Evolutionary conservation across 2,888 invertebrate species (phyloP).

Genomic region (Sepiola atlantica): DNA sequence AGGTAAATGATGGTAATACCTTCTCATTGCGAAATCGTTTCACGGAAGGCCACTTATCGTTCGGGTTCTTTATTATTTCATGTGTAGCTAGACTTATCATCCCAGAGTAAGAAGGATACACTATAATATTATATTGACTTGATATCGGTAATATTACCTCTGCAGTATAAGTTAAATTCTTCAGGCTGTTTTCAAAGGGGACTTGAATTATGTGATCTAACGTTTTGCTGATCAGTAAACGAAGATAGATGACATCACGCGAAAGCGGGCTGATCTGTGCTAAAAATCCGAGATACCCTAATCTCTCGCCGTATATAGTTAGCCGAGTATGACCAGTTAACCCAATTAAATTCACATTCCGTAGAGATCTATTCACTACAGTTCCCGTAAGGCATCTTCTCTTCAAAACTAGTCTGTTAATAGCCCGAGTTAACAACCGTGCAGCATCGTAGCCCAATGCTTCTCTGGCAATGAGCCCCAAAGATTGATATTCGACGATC

Average conservation of each 20-base stretch:
- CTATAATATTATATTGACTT: not conserved
- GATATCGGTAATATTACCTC: not conserved
- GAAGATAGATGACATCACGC: not conserved
- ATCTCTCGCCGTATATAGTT: slow-evolving; percentile 55
- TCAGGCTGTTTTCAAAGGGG: not conserved
- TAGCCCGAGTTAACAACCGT: not conserved
- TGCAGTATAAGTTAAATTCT: not conserved
- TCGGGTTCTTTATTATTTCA: not conserved
- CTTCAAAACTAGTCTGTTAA: not conserved
- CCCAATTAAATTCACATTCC: slow-evolving; percentile 53
- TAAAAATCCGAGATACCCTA: slow-evolving; percentile 55
- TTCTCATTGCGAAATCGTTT: not conserved
- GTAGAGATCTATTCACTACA: slow-evolving; percentile 50
- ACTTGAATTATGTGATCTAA: not conserved
- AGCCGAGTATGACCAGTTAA: slow-evolving; percentile 54
- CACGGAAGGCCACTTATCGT: not conserved
- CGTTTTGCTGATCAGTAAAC: not conserved
- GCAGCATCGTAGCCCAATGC: not conserved
- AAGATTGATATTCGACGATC: not conserved
- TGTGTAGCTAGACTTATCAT: not conserved
- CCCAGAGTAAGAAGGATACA: not conserved
- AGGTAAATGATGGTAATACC: not conserved
- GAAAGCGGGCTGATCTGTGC: slow-evolving; percentile 50
- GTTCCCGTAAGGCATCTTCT: slow-evolving; percentile 54
- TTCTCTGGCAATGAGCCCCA: not conserved